Conservation (phyloP, 2,797 vertebrate genomes). For the Halcyon badia region DNA sequence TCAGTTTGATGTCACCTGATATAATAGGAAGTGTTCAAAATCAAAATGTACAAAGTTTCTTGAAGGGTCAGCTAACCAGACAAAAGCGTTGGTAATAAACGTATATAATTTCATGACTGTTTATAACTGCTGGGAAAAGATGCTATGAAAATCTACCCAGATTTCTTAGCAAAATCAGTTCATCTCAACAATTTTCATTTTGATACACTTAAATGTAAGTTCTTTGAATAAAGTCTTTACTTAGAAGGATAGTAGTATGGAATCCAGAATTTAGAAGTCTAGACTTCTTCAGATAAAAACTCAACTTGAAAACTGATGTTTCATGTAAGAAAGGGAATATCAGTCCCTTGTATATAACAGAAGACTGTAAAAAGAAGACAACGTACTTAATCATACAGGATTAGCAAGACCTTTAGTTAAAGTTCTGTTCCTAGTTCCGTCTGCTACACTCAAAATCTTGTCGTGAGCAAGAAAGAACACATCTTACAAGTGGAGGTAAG, state of each 20-base stretch:
- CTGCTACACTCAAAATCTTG: not conserved
- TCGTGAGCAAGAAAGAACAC: not conserved
- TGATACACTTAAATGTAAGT: not conserved
- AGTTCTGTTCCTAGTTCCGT: not conserved
- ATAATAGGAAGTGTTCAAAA: not conserved
- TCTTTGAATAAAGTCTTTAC: not conserved
- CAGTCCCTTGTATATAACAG: not conserved
- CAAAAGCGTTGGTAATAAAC: not conserved
- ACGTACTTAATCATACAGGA: not conserved
- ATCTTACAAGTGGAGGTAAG: not conserved
- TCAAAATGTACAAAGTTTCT: not conserved
- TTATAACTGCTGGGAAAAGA: not conserved
- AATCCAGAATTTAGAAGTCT: not conserved
- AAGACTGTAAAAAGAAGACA: not conserved
- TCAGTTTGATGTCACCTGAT: not conserved
- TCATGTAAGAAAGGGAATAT: not conserved
- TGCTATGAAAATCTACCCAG: not conserved
- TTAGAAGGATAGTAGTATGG: not conserved
- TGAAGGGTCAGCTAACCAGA: not conserved
- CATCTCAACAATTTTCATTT: not conserved
- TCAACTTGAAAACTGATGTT: not conserved
- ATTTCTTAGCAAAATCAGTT: not conserved
- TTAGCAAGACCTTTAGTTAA: not conserved
- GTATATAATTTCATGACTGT: not conserved
- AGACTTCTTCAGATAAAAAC: not conserved